Evolutionary conservation across 2,113 vertebrate genomes (phyloP).

Genomic region (Emberiza fucata): DNA sequence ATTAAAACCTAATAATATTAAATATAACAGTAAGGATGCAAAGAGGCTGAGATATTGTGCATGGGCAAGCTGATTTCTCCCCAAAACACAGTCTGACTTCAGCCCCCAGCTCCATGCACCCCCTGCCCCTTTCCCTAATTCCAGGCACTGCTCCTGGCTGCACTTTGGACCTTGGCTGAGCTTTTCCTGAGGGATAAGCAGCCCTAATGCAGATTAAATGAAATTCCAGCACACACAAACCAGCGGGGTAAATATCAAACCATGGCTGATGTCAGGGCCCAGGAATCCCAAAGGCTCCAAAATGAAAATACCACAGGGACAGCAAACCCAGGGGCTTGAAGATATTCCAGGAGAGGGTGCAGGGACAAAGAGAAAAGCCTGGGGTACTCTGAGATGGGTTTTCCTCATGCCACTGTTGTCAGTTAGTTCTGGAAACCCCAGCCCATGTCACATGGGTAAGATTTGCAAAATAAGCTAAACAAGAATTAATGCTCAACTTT

Average conservation of each 20-base stretch:
- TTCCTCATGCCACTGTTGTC: neutral
- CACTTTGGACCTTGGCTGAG: neutral
- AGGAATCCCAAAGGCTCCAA: conserved; percentile 33
- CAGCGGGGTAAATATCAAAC: conserved; percentile 16
- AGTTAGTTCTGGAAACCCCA: neutral
- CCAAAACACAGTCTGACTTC: neutral
- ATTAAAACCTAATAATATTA: no score
- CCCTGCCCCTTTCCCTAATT: neutral
- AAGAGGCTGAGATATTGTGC: neutral
- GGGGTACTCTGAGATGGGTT: neutral
- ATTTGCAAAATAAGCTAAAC: neutral
- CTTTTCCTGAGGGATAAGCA: conserved; percentile 20
- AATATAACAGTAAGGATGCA: neutral
- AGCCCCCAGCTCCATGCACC: neutral
- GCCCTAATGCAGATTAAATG: conserved; percentile 64
- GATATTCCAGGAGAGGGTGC: neutral
- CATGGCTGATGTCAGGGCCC: conserved; percentile 33
- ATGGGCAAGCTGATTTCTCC: neutral
- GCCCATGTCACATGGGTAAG: rapidly evolving
- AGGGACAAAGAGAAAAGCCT: neutral
- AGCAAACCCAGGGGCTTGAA: neutral
- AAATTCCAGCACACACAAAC: conserved; percentile 40
- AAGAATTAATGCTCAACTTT: neutral
- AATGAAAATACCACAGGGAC: conserved; percentile 6
- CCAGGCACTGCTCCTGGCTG: neutral